A percentile compares a stretch with the other conserved stretches of the same genome.
These are phyloP conservation scores for Condylura cristata DNA, from an alignment of 2,113 vertebrate genomes.

Conservation along the genomic window DNA sequence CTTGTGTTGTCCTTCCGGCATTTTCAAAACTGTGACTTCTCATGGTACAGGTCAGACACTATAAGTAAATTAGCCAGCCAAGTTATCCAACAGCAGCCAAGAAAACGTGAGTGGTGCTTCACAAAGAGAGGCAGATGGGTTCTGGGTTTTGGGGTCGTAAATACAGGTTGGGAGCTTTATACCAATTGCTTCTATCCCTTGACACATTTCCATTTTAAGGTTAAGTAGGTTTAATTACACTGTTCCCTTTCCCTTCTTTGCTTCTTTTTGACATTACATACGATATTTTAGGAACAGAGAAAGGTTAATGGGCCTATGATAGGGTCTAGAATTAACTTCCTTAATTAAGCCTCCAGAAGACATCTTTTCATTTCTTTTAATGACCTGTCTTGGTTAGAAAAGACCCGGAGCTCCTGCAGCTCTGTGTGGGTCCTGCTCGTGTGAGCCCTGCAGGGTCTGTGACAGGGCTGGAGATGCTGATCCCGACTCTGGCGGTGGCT, in stretches of 20 bases:
- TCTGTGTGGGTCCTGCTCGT: not conserved
- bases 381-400: slow-evolving; percentile 71
- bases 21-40: slow-evolving; percentile 5
- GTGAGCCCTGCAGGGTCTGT: not conserved
- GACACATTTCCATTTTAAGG: slow-evolving; percentile 83
- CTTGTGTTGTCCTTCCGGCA: not conserved
- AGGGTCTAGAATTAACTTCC: slow-evolving; percentile 75
- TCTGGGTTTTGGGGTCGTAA: slow-evolving; percentile 76
- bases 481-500: not conserved
- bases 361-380: slow-evolving; percentile 74
- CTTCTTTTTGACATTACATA: slow-evolving; percentile 74
- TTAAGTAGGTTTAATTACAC: slow-evolving; percentile 80
- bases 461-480: not conserved
- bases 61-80: not conserved
- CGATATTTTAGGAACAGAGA: slow-evolving; percentile 84
- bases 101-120: not conserved
- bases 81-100: not conserved
- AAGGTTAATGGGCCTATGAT: slow-evolving; percentile 75
- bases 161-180: slow-evolving; percentile 76
- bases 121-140: not conserved
- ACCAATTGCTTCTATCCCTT: slow-evolving; percentile 76
- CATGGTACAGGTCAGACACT: not conserved
- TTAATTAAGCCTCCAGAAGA: slow-evolving; percentile 79
- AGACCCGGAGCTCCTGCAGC: not conserved
- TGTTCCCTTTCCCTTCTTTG: slow-evolving; percentile 75